Conservation (phyloP, 1,140 invertebrate genomes). For the Patella vulgata region DNA sequence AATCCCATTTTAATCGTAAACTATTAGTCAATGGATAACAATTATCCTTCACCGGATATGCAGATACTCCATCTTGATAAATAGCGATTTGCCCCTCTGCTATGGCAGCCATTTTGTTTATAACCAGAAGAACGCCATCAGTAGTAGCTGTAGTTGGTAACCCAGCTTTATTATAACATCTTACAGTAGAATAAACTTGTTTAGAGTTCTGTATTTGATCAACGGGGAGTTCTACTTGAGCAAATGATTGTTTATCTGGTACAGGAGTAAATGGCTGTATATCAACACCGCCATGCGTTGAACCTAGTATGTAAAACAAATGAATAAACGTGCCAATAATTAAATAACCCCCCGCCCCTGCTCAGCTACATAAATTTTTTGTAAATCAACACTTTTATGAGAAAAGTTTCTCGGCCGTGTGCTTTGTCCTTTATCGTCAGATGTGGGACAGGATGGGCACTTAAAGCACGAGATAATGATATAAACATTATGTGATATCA, state of each 20-base stretch:
- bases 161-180: constrained; percentile 37
- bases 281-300: background rate
- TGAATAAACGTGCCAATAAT: too few species aligned
- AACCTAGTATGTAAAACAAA: constrained; percentile 3
- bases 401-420: too few species aligned
- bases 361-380: background rate
- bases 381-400: too few species aligned
- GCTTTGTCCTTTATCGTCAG: too few species aligned
- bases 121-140: constrained; percentile 37
- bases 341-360: too few species aligned
- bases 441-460: too few species aligned
- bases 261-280: constrained; percentile 5
- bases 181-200: constrained; percentile 28
- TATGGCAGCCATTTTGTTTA: background rate
- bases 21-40: constrained; percentile 12
- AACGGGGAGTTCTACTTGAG: background rate
- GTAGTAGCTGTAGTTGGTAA: constrained; percentile 16
- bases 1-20: constrained; percentile 9
- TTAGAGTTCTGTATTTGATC: background rate
- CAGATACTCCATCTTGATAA: constrained; percentile 8
- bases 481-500: too few species aligned
- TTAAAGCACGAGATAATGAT: too few species aligned
- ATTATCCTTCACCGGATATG: constrained; percentile 16
- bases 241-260: background rate
- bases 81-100: constrained; percentile 4